Percentiles rank a stretch among this genome's conserved stretches.
phyloP scores from a whole-genome alignment of 2,888 invertebrate genomes.

The Volucella inanis region DNA sequence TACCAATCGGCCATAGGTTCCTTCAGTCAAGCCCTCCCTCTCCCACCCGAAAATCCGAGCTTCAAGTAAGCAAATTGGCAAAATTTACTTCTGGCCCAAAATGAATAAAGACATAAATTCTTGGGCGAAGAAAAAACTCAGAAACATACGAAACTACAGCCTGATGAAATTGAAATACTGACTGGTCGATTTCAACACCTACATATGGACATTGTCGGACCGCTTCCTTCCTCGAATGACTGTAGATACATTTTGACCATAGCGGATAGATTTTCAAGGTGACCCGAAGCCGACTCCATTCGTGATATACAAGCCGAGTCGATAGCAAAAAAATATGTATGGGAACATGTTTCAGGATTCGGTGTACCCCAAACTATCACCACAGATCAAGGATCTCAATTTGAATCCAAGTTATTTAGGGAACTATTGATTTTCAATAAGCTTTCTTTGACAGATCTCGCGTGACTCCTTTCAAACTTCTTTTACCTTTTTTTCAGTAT shows the following conservation, averaged over 20 bases:
- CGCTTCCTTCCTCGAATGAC: constrained; percentile 31
- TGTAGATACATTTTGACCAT: constrained; percentile 50
- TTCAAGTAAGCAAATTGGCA: constrained; percentile 26
- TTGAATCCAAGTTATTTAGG: too few species aligned
- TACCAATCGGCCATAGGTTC: constrained; percentile 20
- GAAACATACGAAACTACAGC: constrained; percentile 49
- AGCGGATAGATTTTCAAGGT: neutral
- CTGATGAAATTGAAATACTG: constrained; percentile 21
- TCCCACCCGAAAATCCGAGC: constrained; percentile 32
- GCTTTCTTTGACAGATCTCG: too few species aligned
- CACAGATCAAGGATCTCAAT: too few species aligned
- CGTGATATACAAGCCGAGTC: too few species aligned
- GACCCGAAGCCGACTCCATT: too few species aligned
- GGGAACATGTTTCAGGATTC: too few species aligned
- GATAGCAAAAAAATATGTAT: too few species aligned
- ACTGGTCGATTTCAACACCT: constrained; percentile 62
- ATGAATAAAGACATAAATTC: constrained; percentile 35
- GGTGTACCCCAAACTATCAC: too few species aligned
- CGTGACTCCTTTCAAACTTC: too few species aligned
- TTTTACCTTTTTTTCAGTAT: too few species aligned
- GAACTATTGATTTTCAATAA: too few species aligned
- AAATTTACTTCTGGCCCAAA: constrained; percentile 42
- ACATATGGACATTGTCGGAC: constrained; percentile 54
- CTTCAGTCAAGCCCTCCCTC: neutral
- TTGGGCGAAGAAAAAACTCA: constrained; percentile 61